phyloP scores from a whole-genome alignment of 2,113 vertebrate genomes.

The Brachirus orientalis region DNA sequence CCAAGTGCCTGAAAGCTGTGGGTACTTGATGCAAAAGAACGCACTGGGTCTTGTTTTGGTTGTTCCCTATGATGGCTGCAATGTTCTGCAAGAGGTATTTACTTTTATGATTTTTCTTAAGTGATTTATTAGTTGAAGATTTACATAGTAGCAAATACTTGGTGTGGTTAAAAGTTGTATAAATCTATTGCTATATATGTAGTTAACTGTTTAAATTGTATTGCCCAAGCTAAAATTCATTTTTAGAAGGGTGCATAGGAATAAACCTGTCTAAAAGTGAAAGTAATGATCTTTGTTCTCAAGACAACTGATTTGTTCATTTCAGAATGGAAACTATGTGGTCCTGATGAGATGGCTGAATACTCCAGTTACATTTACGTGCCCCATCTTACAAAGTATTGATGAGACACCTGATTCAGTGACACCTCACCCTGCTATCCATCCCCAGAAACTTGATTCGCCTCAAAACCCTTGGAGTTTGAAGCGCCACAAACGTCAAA shows the following conservation, averaged over 20 bases:
- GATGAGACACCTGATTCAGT: background rate
- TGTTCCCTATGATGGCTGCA: constrained; percentile 59
- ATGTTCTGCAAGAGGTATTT: constrained; percentile 53
- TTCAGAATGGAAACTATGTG: constrained; percentile 54
- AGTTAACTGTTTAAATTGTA: background rate
- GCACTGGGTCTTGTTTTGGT: constrained; percentile 34
- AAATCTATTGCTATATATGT: background rate
- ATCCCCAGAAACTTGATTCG: background rate
- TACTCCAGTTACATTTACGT: constrained; percentile 30
- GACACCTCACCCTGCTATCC: background rate
- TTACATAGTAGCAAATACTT: background rate
- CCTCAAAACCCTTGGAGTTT: background rate
- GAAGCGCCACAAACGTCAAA: background rate
- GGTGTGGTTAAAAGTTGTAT: background rate
- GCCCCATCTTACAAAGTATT: constrained; percentile 3
- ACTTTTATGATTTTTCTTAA: background rate
- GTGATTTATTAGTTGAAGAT: background rate
- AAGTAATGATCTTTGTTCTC: background rate
- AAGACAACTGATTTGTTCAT: background rate
- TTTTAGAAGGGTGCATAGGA: no score
- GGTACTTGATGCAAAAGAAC: constrained; percentile 21
- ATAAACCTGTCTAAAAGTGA: background rate
- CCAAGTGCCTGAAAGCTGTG: constrained; percentile 51
- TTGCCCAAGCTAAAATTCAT: background rate
- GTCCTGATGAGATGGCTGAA: constrained; percentile 47